Evolutionary conservation across 2,888 invertebrate species (phyloP).

Genomic region (Erebia ligea): DNA sequence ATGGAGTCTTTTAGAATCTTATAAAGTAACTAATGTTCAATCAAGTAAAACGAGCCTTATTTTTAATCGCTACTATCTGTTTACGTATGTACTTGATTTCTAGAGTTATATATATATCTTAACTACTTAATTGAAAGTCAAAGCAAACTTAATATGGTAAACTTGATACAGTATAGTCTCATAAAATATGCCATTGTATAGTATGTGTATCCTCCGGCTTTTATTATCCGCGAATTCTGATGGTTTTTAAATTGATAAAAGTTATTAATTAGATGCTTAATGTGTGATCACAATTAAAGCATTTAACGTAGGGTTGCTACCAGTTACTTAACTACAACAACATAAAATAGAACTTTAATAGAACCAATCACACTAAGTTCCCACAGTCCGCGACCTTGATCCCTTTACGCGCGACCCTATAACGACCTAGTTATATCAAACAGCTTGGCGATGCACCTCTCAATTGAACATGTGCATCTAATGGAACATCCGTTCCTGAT

Average conservation of each 20-base stretch:
- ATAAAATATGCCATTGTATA: too few species aligned
- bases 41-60: not conserved
- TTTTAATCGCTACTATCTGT: not conserved
- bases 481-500: constrained; percentile 39
- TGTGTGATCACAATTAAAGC: not conserved
- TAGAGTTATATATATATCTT: too few species aligned
- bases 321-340: not conserved
- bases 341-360: not conserved
- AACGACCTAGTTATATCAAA: constrained; percentile 56
- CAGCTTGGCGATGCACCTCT: constrained; percentile 56
- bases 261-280: too few species aligned
- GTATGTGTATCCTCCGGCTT: too few species aligned
- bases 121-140: too few species aligned
- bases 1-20: not conserved
- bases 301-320: not conserved
- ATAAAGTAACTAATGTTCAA: not conserved
- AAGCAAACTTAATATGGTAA: too few species aligned
- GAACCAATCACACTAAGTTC: not conserved
- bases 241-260: too few species aligned
- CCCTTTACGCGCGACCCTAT: constrained; percentile 55
- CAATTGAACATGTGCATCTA: constrained; percentile 52
- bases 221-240: too few species aligned
- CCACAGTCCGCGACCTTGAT: constrained; percentile 49
- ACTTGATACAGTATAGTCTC: too few species aligned
- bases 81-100: not conserved